phyloP scores from a whole-genome alignment of 2,888 invertebrate species.

The Leucophora obtusa region DNA sequence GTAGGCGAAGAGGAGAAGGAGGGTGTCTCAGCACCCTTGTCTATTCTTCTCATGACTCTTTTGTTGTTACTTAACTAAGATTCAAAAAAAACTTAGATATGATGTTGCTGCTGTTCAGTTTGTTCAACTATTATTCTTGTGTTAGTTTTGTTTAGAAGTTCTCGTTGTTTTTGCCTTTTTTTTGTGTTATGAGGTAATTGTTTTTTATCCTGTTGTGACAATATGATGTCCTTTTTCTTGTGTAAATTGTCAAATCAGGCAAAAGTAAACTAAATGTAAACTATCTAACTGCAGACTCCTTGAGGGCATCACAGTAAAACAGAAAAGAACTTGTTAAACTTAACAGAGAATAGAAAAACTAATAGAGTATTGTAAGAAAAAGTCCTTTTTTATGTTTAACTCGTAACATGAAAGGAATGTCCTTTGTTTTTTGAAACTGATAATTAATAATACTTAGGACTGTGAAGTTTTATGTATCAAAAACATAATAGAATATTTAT shows the following conservation, averaged over 20 bases:
- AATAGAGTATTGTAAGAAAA: constrained; percentile 11
- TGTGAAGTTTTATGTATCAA: too few relatives aligned
- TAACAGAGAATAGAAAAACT: background rate
- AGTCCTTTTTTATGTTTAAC: too few relatives aligned
- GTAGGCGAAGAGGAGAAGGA: background rate
- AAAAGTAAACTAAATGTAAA: constrained; percentile 65
- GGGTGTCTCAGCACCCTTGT: constrained; percentile 55
- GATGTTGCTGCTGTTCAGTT: constrained; percentile 20
- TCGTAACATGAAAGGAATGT: background rate
- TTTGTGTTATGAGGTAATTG: constrained; percentile 65
- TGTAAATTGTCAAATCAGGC: constrained; percentile 71
- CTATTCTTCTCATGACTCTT: constrained; percentile 52
- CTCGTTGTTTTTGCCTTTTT: constrained; percentile 38
- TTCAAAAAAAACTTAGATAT: constrained; percentile 17
- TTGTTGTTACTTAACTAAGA: constrained; percentile 36
- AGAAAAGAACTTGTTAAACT: background rate
- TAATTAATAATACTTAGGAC: background rate
- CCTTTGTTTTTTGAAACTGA: background rate
- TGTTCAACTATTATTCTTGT: constrained; percentile 50
- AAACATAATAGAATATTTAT: background rate
- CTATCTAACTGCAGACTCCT: constrained; percentile 59
- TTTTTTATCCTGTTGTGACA: constrained; percentile 66
- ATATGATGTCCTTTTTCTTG: constrained; percentile 61
- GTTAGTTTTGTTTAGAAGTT: constrained; percentile 50
- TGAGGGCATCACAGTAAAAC: constrained; percentile 64